These are phyloP conservation scores for Ceratotherium simum DNA, from an alignment of 2,113 vertebrate species.

Conservation along the genomic window DNA sequence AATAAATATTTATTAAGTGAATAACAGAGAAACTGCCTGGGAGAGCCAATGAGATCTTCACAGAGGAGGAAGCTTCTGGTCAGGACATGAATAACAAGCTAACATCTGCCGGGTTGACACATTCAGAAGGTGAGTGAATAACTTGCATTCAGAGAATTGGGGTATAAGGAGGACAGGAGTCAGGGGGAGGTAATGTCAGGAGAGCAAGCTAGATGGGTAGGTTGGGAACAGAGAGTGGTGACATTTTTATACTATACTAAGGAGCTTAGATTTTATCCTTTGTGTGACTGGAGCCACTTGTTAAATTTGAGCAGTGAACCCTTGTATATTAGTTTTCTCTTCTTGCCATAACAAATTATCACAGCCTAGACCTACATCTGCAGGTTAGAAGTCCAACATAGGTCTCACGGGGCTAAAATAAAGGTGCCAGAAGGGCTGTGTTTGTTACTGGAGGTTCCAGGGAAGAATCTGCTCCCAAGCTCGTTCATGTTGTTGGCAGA, in stretches of 20 bases:
- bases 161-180: background rate
- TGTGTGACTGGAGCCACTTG: background rate
- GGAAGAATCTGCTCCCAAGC: background rate
- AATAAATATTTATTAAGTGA: slow-evolving; percentile 11
- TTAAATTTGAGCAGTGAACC: background rate
- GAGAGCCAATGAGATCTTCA: background rate
- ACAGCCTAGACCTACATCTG: background rate
- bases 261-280: background rate
- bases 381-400: background rate
- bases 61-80: background rate
- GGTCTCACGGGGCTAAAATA: background rate
- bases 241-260: background rate
- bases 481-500: background rate
- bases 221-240: background rate
- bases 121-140: background rate
- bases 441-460: background rate
- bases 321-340: background rate
- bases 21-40: background rate
- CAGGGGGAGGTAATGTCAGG: background rate
- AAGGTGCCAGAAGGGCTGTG: background rate
- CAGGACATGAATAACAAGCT: background rate
- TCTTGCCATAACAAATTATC: background rate
- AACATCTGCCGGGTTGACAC: background rate
- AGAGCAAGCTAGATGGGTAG: background rate
- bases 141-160: background rate